These are phyloP conservation scores for Oreochromis niloticus DNA, from an alignment of 2,113 vertebrate species.

Conservation along the genomic window DNA sequence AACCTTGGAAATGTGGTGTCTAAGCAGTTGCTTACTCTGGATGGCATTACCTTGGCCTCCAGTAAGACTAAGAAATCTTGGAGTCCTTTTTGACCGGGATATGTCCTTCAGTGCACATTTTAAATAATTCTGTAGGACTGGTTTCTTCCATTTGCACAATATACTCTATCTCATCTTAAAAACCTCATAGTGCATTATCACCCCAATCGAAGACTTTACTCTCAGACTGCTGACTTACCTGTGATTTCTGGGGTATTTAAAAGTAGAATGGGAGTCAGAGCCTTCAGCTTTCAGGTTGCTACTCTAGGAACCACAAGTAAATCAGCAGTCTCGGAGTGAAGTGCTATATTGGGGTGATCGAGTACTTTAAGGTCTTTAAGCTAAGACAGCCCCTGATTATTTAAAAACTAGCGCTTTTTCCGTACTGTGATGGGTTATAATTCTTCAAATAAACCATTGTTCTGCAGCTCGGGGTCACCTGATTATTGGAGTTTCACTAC, in stretches of 20 bases:
- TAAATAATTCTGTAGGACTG: not conserved
- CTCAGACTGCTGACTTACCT: not conserved
- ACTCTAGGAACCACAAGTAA: not conserved
- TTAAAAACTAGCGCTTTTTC: not conserved
- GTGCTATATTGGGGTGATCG: not conserved
- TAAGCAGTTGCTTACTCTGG: not conserved
- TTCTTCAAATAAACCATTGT: not conserved
- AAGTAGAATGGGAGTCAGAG: not conserved
- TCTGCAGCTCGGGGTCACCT: accelerated
- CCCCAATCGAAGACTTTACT: not conserved
- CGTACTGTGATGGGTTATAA: not conserved
- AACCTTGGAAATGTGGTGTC: not conserved
- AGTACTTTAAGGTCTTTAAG: not conserved
- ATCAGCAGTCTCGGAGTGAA: not conserved
- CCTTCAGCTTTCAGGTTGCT: not conserved
- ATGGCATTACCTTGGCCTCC: not conserved
- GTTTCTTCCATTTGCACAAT: accelerated
- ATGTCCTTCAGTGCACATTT: not conserved
- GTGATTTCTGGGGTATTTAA: not conserved
- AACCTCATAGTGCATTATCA: not conserved
- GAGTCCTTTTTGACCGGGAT: not conserved
- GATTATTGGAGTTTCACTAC: not conserved
- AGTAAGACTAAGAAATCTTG: not conserved
- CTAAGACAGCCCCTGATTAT: not conserved
- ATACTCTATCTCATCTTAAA: not conserved